phyloP scores from a whole-genome alignment of 2,888 invertebrate genomes.

The Drosophila pseudotakahashii region DNA sequence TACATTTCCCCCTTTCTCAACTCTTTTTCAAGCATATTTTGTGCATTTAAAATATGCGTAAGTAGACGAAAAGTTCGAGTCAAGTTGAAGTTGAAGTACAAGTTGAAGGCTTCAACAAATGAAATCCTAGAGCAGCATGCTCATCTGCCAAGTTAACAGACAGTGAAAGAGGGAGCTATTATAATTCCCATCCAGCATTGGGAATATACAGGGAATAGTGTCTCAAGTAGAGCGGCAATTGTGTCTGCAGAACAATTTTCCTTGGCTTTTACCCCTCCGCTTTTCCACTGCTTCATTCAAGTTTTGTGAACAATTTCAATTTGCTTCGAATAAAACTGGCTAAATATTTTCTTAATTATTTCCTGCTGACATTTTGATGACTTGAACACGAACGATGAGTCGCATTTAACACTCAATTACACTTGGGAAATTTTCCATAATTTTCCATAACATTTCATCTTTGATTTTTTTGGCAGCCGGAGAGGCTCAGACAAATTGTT shows the following conservation, averaged over 20 bases:
- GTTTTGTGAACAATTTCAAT: slow-evolving; percentile 22
- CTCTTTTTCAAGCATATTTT: slow-evolving; percentile 28
- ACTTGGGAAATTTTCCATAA: slow-evolving; percentile 57
- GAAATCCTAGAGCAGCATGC: slow-evolving; percentile 39
- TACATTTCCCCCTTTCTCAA: neutral
- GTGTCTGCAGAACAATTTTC: slow-evolving; percentile 4
- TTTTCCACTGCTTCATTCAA: slow-evolving; percentile 6
- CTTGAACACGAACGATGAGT: slow-evolving; percentile 18
- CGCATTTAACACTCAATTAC: slow-evolving; percentile 71
- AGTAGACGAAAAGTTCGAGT: slow-evolving; percentile 7
- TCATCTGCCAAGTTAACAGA: slow-evolving; percentile 41
- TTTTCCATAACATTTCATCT: slow-evolving; percentile 42
- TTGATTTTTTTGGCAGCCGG: slow-evolving; percentile 18
- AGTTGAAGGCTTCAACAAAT: slow-evolving; percentile 17
- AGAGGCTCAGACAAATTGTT: slow-evolving; percentile 45
- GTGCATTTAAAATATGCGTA: slow-evolving; percentile 41
- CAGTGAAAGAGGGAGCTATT: slow-evolving; percentile 17
- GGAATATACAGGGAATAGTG: slow-evolving; percentile 8
- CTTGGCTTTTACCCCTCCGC: slow-evolving; percentile 27
- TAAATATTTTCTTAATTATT: slow-evolving; percentile 76
- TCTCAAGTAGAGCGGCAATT: slow-evolving; percentile 33
- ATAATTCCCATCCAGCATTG: slow-evolving; percentile 28
- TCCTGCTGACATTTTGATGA: slow-evolving; percentile 26
- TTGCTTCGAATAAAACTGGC: slow-evolving; percentile 27
- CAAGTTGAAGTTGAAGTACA: slow-evolving; percentile 23